A percentile compares a stretch with the other conserved stretches of the same genome.
Conservation (phyloP, 2,797 vertebrate species). For the Mormyrops attenuatus region DNA sequence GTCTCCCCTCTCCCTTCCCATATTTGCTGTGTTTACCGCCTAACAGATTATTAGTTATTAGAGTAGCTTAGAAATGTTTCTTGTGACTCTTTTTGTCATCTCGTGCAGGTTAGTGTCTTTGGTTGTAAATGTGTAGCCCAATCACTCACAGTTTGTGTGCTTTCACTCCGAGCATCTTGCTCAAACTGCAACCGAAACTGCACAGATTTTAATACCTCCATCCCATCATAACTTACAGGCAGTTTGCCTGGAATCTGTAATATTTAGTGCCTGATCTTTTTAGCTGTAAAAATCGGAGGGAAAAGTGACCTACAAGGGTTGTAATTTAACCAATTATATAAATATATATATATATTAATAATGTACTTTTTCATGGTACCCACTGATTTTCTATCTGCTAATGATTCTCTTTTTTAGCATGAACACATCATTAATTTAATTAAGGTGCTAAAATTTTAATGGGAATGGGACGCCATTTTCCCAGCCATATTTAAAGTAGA, state of each 20-base stretch:
- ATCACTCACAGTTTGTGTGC: neutral
- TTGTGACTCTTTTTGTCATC: conserved; percentile 28
- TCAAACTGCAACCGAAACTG: neutral
- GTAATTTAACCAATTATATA: conserved; percentile 20
- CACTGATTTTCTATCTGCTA: conserved; percentile 26
- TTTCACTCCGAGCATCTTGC: neutral
- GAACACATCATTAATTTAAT: conserved; percentile 24
- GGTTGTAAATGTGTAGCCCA: conserved; percentile 9
- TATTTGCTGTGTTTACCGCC: neutral
- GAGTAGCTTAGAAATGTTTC: neutral
- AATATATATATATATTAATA: conserved; percentile 30
- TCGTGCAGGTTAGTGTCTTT: neutral
- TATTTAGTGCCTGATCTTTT: conserved; percentile 40
- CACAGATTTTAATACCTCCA: neutral
- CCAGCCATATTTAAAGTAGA: conserved; percentile 26
- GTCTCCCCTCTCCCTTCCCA: neutral
- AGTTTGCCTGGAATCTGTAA: conserved; percentile 26
- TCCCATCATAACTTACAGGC: neutral
- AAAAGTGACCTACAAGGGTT: conserved; percentile 20
- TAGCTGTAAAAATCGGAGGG: conserved; percentile 34
- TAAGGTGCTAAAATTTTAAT: conserved; percentile 38
- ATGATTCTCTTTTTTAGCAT: conserved; percentile 29
- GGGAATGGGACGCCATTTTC: conserved; percentile 34
- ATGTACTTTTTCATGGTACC: conserved; percentile 24
- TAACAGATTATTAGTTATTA: neutral